Evolutionary conservation across 2,797 vertebrate species (phyloP).

Genomic region (Lepus oiostolus): DNA sequence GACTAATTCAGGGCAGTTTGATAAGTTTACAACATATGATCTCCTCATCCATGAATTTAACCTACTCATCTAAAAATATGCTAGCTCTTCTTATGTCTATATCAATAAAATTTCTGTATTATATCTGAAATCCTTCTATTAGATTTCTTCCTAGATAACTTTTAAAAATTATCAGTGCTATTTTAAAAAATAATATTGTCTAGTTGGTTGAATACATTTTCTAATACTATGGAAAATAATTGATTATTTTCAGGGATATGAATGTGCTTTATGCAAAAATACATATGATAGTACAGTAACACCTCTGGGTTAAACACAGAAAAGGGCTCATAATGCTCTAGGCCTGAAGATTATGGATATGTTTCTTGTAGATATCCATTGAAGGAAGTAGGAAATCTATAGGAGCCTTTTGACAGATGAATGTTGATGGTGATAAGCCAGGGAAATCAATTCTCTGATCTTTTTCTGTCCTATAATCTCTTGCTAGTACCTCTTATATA

Average conservation of each 20-base stretch:
- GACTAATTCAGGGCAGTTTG: slow-evolving; percentile 2
- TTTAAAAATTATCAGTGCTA: not conserved
- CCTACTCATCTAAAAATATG: not conserved
- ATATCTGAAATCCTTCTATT: not conserved
- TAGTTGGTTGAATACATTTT: slow-evolving; percentile 37
- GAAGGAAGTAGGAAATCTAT: not conserved
- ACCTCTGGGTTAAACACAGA: not conserved
- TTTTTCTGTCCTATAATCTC: not conserved
- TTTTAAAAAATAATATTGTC: not conserved
- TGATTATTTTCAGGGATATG: slow-evolving; percentile 3
- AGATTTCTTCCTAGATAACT: not conserved
- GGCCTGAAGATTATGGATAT: not conserved
- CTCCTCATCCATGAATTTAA: not conserved
- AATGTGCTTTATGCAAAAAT: slow-evolving; percentile 11
- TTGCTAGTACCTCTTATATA: not conserved
- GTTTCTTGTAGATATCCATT: not conserved
- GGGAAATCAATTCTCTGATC: not conserved
- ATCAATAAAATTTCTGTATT: not conserved
- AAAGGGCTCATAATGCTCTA: not conserved
- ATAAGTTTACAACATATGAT: not conserved
- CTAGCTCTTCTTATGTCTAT: not conserved
- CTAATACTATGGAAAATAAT: not conserved
- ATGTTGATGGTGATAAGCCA: not conserved
- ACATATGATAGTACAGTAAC: not conserved
- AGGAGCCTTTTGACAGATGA: not conserved